Evolutionary conservation across 2,113 vertebrate genomes (phyloP).

Genomic region (Melanerpes formicivorus): DNA sequence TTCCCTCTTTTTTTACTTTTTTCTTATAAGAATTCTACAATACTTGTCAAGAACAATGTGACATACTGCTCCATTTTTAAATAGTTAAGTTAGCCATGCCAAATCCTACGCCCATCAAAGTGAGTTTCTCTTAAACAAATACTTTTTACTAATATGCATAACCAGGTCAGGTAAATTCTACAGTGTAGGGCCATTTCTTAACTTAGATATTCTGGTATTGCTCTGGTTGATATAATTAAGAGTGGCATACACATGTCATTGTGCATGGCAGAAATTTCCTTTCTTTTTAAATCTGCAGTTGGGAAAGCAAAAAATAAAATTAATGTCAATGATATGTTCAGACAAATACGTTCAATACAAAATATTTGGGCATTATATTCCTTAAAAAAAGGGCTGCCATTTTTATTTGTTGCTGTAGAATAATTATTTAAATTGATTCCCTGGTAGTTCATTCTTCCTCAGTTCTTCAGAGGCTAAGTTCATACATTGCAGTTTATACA

Average conservation of each 20-base stretch:
- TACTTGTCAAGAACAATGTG: not conserved
- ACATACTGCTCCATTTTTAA: not conserved
- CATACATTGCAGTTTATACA: not conserved
- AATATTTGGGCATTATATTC: not conserved
- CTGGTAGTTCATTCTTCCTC: not conserved
- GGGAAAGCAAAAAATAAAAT: not conserved
- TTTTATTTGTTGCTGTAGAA: not conserved
- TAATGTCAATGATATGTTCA: not conserved
- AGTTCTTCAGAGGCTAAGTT: not conserved
- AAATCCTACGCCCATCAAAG: not conserved
- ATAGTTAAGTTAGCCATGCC: not conserved
- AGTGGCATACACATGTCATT: not conserved
- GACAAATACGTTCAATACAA: not conserved
- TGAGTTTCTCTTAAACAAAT: not conserved
- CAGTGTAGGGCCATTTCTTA: not conserved
- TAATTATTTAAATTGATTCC: not conserved
- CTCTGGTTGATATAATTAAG: not conserved
- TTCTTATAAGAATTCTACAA: not conserved
- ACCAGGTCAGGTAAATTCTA: not conserved
- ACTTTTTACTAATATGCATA: not conserved
- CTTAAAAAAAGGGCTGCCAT: accelerated
- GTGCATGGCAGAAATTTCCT: not conserved
- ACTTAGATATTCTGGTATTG: not conserved
- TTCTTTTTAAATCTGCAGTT: not conserved
- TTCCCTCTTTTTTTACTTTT: too few species aligned